Evolutionary conservation across 1,140 invertebrate species (phyloP), one percentile per base, ranked within the genome.

Genomic region (Pectinophora gossypiella): DNA sequence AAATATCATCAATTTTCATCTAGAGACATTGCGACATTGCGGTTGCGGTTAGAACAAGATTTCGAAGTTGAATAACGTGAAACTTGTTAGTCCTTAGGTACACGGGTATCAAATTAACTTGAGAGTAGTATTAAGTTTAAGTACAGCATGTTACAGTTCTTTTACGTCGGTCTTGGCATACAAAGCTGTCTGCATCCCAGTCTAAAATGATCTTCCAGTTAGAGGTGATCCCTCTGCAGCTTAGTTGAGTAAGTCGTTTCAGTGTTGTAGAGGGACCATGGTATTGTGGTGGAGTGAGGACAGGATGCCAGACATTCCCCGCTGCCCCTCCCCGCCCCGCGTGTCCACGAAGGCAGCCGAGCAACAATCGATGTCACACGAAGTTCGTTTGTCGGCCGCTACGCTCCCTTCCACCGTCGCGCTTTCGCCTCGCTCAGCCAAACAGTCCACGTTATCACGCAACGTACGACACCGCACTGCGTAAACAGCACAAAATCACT

Each of bases 291-390:
- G 27, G 27, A 12, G 27, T 12, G 27, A 9, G 6, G 27, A 32
- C 27, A 32, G 9, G 9, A 32, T 32, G 36, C 36, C 36, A 40
- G 7, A 18, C 36, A 40, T 18, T 15, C 36, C 36, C 36, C 36
- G 2, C 27, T 18, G 12, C 16, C 4, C 6, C 36, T 16, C 10
- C 36, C 59, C 49, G 16, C 51, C 42, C 23, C 36, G 13, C 61
- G 16, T 15, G 2, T 6, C n/a, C 13, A 40, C 77, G 76, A 73
- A 64, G 46, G 19, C 51, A 40, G 22, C 67, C 80, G 82, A 85
- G 53, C 68, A 18, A 57, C 55, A 80, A 82, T 81, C 82, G 78
- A 84, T 85, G 76, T 75, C 67, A 67, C 32, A 51, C 76, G 73
- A 79, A 69, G 70, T 54, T 54, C 53, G 64, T 65, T 49, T 62